A percentile compares a stretch with the other conserved stretches of the same genome.
These are phyloP conservation scores for Lepus europaeus DNA, from an alignment of 2,113 vertebrate species.

Conservation along the genomic window DNA sequence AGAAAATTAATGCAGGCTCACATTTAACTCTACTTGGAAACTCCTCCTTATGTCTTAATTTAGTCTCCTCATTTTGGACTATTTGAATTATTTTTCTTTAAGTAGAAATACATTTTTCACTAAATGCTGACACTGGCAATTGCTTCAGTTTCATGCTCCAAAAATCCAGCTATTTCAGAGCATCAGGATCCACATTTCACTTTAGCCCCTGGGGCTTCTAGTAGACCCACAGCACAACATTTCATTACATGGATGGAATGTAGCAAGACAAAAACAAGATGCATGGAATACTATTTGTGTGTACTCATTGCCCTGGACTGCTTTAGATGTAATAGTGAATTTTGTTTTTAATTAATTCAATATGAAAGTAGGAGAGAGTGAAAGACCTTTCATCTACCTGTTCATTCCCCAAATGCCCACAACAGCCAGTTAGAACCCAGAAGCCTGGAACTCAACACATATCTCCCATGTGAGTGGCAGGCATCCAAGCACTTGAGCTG, in stretches of 20 bases:
- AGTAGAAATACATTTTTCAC: not conserved
- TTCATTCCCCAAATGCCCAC: too few species aligned
- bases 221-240: not conserved
- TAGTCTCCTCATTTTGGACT: not conserved
- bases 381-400: too few species aligned
- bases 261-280: not conserved
- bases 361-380: too few species aligned
- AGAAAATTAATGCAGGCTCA: not conserved
- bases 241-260: not conserved
- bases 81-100: not conserved
- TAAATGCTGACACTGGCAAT: not conserved
- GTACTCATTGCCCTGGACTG: not conserved
- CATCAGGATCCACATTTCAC: rapidly evolving
- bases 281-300: not conserved
- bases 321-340: not conserved
- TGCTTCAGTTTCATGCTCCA: not conserved
- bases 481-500: too few species aligned
- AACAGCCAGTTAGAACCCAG: too few species aligned
- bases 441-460: too few species aligned
- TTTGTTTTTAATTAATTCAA: not conserved
- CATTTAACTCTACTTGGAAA: not conserved
- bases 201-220: not conserved
- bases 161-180: not conserved
- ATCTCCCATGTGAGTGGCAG: too few species aligned
- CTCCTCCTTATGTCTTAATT: not conserved